Percentiles rank a stretch among this genome's conserved stretches.
phyloP scores from a whole-genome alignment of 1,140 invertebrate genomes.

The Phortica variegata region DNA sequence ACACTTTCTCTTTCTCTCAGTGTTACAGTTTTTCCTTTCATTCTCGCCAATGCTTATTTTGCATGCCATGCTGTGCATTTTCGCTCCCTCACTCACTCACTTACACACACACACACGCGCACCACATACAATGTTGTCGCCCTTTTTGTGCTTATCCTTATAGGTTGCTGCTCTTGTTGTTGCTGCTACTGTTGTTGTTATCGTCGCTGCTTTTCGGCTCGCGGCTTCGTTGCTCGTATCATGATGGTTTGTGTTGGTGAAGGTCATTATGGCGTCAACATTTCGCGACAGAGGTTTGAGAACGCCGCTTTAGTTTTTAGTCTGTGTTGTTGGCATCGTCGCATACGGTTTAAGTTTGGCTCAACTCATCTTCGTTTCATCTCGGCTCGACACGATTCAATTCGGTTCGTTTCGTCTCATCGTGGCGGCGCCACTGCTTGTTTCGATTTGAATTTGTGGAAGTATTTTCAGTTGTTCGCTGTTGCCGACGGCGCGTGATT shows the following conservation, averaged over 20 bases:
- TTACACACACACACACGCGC: too few relatives aligned
- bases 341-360: neutral
- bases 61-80: too few relatives aligned
- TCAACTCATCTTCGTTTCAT: constrained; percentile 4
- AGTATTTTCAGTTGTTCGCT: too few relatives aligned
- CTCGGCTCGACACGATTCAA: too few relatives aligned
- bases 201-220: constrained; percentile 35
- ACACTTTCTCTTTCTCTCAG: too few relatives aligned
- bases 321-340: constrained; percentile 13
- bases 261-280: constrained; percentile 45
- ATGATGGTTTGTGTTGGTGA: constrained; percentile 32
- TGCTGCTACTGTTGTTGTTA: constrained; percentile 8
- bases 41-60: too few relatives aligned
- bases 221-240: constrained; percentile 23
- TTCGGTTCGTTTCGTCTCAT: too few relatives aligned
- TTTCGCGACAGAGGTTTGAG: neutral
- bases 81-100: too few relatives aligned
- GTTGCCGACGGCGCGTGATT: too few relatives aligned
- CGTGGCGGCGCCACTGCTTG: neutral
- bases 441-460: constrained; percentile 9
- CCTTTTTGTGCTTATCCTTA: too few relatives aligned
- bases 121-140: too few relatives aligned
- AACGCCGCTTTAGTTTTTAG: neutral
- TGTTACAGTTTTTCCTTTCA: constrained; percentile 6
- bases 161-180: constrained; percentile 4